Evolutionary conservation across 2,113 vertebrate genomes (phyloP), one percentile per base, ranked within the genome.

Genomic region (Trachemys scripta): DNA sequence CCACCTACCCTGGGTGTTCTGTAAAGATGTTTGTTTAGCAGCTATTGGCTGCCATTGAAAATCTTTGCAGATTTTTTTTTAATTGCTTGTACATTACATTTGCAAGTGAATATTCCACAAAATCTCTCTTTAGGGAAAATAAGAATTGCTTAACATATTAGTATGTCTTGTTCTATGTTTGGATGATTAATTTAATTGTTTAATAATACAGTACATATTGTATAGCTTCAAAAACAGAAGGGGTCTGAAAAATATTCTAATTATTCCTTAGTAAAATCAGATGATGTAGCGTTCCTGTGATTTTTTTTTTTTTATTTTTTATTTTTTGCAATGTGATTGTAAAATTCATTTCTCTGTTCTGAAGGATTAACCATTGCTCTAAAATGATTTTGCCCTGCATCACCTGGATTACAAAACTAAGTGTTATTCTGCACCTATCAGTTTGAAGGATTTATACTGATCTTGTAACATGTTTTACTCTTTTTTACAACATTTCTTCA

Each of bases 361-460:
- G 53, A 10, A 69, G 90, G 95, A 84, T 95, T 97, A 96, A 62
- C 19, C 84, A 88, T 86, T 88, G 93, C 95, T 93, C 95, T 96
- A 96, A 98, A 95, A 96, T 94, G 96, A 97, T 98, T 96, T 91
- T 80, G 83, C 85, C 65, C 85, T 95, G 91, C 96, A 95, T 98
- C 98, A 96, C 97, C 76, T 84, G 97, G 96, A 98, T 65, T 35
- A 65, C 31, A 65, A 65, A 65, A 65, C 13, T 35, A 13, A 65
- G 59, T 65, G 59, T 65, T 65, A 65, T 65, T 31, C 59, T 65
- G 13, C 31, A 31, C 59, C 59, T 65, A 65, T 65, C 59, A 35
- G 29, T 65, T 17, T 65, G 59, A 65, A 29, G 59, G 29, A 65
- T 65, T 65, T 65, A 65, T 65, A 16, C 59, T 65, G 12, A 65